These are phyloP conservation scores for Eupeodes corollae DNA, from an alignment of 1,140 invertebrate species.

Conservation along the genomic window DNA sequence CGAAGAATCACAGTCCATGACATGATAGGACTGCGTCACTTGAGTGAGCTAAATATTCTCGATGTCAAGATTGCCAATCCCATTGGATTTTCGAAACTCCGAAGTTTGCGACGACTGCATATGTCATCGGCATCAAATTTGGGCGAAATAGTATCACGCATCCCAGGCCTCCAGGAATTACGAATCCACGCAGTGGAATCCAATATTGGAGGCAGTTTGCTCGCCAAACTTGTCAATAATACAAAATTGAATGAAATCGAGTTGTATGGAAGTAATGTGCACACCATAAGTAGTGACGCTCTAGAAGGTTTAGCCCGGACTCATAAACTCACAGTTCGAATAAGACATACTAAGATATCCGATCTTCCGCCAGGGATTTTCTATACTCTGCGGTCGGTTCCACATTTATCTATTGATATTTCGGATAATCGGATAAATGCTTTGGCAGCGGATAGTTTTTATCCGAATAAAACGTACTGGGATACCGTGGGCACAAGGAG, in stretches of 20 bases:
- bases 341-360: slow-evolving; percentile 60
- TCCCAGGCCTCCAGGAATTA: slow-evolving; percentile 48
- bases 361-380: slow-evolving; percentile 68
- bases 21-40: slow-evolving; percentile 21
- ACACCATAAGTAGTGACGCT: slow-evolving; percentile 55
- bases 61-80: slow-evolving; percentile 33
- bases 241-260: slow-evolving; percentile 67
- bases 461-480: slow-evolving; percentile 71
- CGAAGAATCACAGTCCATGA: slow-evolving; percentile 29
- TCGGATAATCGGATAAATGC: slow-evolving; percentile 69
- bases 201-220: slow-evolving; percentile 54
- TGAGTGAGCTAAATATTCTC: slow-evolving; percentile 29
- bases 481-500: slow-evolving; percentile 61
- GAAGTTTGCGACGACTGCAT: slow-evolving; percentile 36
- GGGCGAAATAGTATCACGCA: slow-evolving; percentile 27
- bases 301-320: slow-evolving; percentile 51
- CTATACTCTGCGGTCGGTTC: slow-evolving; percentile 58
- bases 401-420: slow-evolving; percentile 69
- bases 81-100: slow-evolving; percentile 35
- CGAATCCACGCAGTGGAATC: slow-evolving; percentile 61
- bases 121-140: slow-evolving; percentile 28
- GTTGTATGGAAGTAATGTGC: slow-evolving; percentile 60
- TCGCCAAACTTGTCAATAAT: slow-evolving; percentile 52
- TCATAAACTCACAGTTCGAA: slow-evolving; percentile 60
- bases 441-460: slow-evolving; percentile 68